These are phyloP conservation scores for Anthoscopus minutus DNA, from an alignment of 2,113 vertebrate species.

Conservation along the genomic window DNA sequence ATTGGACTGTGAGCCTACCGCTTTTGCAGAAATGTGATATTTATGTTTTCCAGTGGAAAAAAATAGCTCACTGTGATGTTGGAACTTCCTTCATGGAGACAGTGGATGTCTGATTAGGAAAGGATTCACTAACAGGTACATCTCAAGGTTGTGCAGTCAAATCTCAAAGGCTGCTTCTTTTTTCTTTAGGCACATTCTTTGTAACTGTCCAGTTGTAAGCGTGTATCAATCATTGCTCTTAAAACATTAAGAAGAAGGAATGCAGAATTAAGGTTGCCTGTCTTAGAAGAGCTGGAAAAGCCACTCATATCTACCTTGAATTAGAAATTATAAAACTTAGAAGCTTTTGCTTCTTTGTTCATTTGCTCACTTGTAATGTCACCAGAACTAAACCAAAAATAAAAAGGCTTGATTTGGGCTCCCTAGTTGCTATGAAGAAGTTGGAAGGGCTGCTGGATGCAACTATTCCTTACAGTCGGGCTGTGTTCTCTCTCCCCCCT, in stretches of 20 bases:
- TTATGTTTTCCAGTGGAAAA: neutral
- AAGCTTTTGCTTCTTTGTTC: neutral
- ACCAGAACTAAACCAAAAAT: neutral
- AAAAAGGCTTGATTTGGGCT: neutral
- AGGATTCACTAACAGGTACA: neutral
- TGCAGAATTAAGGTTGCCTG: neutral
- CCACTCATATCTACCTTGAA: neutral
- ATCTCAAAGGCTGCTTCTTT: neutral
- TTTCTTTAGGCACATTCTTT: neutral
- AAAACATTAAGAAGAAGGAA: neutral
- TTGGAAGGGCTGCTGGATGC: neutral
- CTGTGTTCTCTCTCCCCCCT: neutral
- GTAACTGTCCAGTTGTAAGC: neutral
- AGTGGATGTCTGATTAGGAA: neutral
- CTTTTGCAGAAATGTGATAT: neutral
- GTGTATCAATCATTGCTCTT: neutral
- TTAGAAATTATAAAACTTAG: neutral
- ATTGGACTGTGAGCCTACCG: neutral
- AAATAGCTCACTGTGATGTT: neutral
- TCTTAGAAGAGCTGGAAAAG: neutral
- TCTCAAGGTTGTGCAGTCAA: neutral
- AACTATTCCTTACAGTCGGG: neutral
- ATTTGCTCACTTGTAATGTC: neutral
- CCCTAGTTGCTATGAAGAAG: neutral
- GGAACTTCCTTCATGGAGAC: neutral